Base-by-base conservation (phyloP, 2,113 vertebrate species). In the Eulacestoma nigropectus region DNA sequence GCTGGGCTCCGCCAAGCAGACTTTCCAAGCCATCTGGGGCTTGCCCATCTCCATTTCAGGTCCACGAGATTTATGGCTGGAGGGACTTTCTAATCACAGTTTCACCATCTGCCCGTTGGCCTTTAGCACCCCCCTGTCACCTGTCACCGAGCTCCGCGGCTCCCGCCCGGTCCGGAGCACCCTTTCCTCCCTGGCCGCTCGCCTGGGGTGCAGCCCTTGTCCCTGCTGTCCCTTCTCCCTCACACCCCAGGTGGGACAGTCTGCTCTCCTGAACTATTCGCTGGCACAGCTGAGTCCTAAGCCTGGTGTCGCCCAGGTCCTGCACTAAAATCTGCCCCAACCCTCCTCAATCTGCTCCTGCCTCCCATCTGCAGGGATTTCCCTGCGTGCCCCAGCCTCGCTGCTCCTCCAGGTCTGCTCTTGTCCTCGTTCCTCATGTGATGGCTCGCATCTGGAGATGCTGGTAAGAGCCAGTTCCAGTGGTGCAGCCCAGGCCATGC, bases 81-180 rank as follows among this genome's bases (percentile, higher is more conserved):
- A 83, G 76, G 94, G 96, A 92, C 94, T 96, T 97, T 97, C 95
- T 94, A 93, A 93, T 97, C 85, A 41, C 90, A 82, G 88, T 94
- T 94, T 93, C 18, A 9, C 96, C 96, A 97, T 92, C 95, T 97
- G 96, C 94, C 85, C 3, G 64, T 18, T 96, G 96, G 96, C 96
- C 95, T 96, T 97, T 96, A 96, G 90, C 79, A 72, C 49, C 44
- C 89, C 5, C 10, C 56, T 72, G 65, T 96, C 88, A 91, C 96
- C 95, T 97, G 96, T 96, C 89, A 72, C 91, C 0, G 5, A 70
- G 90, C 50, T 52, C 82, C 11, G 59, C 7, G 4, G 23, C 77
- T 77, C 64, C 70, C 78, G 75, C 79, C 70, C 1, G 0, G 3
- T 5, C 1, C 4, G 0, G 44, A 56, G 23, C 92, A 97, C 93